Conservation (phyloP, 2,797 vertebrate genomes). For the Pagetopsis macropterus region DNA sequence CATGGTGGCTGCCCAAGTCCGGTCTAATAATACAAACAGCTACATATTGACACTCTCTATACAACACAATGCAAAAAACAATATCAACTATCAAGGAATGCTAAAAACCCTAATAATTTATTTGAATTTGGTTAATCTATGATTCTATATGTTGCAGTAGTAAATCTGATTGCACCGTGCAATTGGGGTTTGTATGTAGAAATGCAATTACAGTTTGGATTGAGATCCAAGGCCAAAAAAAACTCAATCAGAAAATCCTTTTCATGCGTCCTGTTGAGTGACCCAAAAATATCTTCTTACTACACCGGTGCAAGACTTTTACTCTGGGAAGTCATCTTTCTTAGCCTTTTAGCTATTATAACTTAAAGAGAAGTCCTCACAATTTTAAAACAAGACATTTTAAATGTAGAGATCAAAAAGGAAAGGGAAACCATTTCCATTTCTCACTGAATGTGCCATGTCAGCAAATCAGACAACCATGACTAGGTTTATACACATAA, state of each 20-base stretch:
- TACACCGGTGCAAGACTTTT: slow-evolving; percentile 9
- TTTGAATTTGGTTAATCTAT: not conserved
- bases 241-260: slow-evolving; percentile 21
- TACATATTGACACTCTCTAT: not conserved
- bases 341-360: slow-evolving; percentile 11
- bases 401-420: not conserved
- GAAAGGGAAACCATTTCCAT: slow-evolving; percentile 1
- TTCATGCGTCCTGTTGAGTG: slow-evolving; percentile 22
- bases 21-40: not conserved
- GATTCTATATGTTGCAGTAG: not conserved
- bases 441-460: slow-evolving; percentile 13
- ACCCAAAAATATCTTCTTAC: slow-evolving; percentile 30
- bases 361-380: not conserved
- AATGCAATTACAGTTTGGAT: not conserved
- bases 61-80: not conserved
- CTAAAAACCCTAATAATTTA: not conserved
- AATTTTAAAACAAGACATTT: slow-evolving; percentile 3
- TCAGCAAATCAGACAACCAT: slow-evolving; percentile 45
- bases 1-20: not conserved
- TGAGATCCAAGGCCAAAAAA: slow-evolving; percentile 13
- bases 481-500: slow-evolving; percentile 22
- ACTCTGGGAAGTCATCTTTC: not conserved
- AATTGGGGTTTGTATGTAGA: not conserved
- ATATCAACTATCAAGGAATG: not conserved
- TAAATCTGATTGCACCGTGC: not conserved